These are phyloP conservation scores for Pogonophryne albipinna DNA, from an alignment of 2,797 vertebrate species.

Conservation along the genomic window DNA sequence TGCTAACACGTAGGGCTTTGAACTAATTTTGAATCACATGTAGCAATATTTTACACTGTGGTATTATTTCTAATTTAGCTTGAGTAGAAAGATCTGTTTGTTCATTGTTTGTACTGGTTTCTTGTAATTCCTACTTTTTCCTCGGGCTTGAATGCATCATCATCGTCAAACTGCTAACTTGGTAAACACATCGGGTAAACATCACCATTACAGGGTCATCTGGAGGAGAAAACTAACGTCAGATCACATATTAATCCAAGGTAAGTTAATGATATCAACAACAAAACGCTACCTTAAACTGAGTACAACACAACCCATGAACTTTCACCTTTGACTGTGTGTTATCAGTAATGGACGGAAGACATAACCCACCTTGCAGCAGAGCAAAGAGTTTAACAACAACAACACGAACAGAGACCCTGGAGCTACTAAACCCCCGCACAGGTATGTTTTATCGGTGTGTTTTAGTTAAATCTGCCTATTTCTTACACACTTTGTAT, in stretches of 20 bases:
- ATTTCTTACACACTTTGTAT: background rate
- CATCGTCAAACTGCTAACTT: background rate
- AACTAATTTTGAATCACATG: no score
- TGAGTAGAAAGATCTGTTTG: no score
- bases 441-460: constrained; percentile 20
- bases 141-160: constrained; percentile 31
- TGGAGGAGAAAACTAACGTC: fast-evolving
- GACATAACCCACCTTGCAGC: constrained; percentile 37
- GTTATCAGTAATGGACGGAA: constrained; percentile 61
- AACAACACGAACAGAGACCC: background rate
- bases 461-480: background rate
- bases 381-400: constrained; percentile 10
- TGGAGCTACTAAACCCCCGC: background rate
- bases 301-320: constrained; percentile 19
- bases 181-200: constrained; percentile 6
- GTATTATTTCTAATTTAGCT: no score
- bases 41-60: no score
- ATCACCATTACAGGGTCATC: background rate
- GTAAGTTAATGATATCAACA: fast-evolving
- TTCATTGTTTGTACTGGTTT: fast-evolving
- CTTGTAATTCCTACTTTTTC: background rate
- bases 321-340: constrained; percentile 65
- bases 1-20: no score
- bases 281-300: no score
- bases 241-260: fast-evolving